Percentiles rank a stretch among this genome's conserved stretches.
These are phyloP conservation scores for Sminthurinus aureus DNA, from an alignment of 2,888 invertebrate genomes.

Conservation along the genomic window DNA sequence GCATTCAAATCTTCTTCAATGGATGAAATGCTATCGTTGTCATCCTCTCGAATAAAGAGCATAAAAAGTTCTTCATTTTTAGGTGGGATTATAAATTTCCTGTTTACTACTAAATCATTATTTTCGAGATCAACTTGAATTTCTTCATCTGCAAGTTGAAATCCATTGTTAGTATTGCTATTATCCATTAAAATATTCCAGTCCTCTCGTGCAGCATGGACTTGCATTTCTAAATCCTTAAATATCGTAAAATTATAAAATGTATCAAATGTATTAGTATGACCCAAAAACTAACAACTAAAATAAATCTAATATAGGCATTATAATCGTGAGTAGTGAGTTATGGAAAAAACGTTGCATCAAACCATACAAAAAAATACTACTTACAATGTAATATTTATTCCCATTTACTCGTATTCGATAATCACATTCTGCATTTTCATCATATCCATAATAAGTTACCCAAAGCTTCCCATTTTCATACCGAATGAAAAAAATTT, in stretches of 20 bases:
- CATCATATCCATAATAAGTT: conserved; percentile 13
- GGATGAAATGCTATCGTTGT: neutral
- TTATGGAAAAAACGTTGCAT: neutral
- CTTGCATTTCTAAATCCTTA: conserved; percentile 21
- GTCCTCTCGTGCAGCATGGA: neutral
- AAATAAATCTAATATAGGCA: too few relatives aligned
- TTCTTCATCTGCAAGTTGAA: neutral
- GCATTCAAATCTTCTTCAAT: neutral
- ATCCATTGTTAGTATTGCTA: neutral
- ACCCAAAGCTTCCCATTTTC: conserved; percentile 27
- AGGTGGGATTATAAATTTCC: conserved; percentile 19
- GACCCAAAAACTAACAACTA: too few relatives aligned
- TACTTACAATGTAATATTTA: conserved; percentile 26
- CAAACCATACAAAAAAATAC: neutral
- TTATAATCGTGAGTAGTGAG: too few relatives aligned
- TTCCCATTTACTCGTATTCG: conserved; percentile 15
- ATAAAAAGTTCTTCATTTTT: conserved; percentile 27
- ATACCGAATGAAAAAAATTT: conserved; percentile 6
- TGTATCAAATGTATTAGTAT: too few relatives aligned
- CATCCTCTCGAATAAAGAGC: conserved; percentile 16
- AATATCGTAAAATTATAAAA: too few relatives aligned
- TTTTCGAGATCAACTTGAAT: neutral
- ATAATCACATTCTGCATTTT: conserved; percentile 11
- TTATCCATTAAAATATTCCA: neutral
- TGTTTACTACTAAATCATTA: neutral